These are phyloP conservation scores for Turritopsis rubra DNA, from an alignment of 30 jellyfish, hydroid and myxozoan species.

Conservation along the genomic window DNA sequence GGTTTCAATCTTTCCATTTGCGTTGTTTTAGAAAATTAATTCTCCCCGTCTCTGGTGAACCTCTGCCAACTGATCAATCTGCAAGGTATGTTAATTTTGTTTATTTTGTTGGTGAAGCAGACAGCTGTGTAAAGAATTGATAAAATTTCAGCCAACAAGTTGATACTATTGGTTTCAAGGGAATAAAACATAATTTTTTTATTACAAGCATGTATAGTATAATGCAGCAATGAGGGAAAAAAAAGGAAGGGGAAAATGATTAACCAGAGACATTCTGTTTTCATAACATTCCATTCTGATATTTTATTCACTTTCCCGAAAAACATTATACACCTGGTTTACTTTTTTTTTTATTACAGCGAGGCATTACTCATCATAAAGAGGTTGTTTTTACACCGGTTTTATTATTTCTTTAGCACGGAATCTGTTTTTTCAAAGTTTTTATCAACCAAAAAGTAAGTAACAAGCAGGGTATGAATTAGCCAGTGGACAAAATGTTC, in stretches of 20 bases:
- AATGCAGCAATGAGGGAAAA: too few species aligned
- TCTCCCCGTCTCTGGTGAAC: background rate
- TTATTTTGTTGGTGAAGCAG: background rate
- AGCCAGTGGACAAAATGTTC: too few species aligned
- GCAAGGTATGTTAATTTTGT: background rate
- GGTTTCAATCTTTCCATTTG: background rate
- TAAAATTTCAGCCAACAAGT: background rate
- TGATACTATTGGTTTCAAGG: too few species aligned
- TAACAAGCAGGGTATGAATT: too few species aligned
- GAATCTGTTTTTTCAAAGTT: background rate
- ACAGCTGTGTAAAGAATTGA: background rate
- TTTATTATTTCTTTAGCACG: background rate
- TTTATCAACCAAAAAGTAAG: background rate
- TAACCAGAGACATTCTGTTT: too few species aligned
- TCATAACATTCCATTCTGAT: too few species aligned
- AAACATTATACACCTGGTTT: background rate
- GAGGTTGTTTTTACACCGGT: background rate
- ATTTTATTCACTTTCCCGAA: too few species aligned
- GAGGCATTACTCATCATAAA: too few species aligned
- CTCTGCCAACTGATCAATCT: background rate
- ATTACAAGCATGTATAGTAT: too few species aligned
- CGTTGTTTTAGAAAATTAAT: background rate
- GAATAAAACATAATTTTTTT: too few species aligned
- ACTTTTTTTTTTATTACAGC: too few species aligned
- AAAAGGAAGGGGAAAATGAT: too few species aligned